Evolutionary conservation across 1,140 invertebrate species (phyloP).

Genomic region (Neodiprion lecontei): DNA sequence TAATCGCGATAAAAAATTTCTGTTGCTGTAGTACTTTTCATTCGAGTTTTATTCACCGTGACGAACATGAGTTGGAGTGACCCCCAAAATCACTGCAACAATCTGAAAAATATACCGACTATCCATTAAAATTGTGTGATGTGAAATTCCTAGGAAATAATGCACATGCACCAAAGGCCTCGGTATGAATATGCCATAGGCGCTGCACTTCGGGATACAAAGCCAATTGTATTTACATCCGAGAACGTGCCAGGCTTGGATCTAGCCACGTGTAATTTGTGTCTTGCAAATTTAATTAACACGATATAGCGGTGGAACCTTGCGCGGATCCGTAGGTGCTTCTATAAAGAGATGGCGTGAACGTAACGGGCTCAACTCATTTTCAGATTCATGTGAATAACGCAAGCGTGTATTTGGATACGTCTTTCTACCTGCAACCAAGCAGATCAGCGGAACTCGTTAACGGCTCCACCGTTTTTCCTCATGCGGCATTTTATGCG

Average conservation of each 20-base stretch:
- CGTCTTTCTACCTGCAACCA: no score
- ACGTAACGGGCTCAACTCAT: not conserved
- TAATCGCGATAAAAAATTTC: no score
- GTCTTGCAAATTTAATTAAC: slow-evolving; percentile 5
- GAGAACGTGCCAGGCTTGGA: not conserved
- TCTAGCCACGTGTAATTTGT: not conserved
- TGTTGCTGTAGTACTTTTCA: no score
- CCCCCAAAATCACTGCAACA: no score
- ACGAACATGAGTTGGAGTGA: no score
- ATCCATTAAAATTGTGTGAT: not conserved
- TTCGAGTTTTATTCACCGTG: no score
- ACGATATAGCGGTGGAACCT: not conserved
- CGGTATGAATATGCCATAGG: not conserved
- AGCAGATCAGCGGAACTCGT: no score
- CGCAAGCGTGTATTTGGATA: no score
- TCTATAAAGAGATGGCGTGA: not conserved
- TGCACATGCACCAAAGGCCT: not conserved
- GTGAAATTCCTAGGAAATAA: not conserved
- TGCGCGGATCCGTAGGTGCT: no score
- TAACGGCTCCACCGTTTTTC: no score
- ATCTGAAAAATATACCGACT: no score
- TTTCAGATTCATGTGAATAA: not conserved
- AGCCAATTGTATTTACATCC: slow-evolving; percentile 7
- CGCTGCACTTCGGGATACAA: not conserved
- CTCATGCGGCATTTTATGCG: no score